Evolutionary conservation across 1,140 invertebrate genomes (phyloP).

Genomic region (Brachionus calyciflorus): DNA sequence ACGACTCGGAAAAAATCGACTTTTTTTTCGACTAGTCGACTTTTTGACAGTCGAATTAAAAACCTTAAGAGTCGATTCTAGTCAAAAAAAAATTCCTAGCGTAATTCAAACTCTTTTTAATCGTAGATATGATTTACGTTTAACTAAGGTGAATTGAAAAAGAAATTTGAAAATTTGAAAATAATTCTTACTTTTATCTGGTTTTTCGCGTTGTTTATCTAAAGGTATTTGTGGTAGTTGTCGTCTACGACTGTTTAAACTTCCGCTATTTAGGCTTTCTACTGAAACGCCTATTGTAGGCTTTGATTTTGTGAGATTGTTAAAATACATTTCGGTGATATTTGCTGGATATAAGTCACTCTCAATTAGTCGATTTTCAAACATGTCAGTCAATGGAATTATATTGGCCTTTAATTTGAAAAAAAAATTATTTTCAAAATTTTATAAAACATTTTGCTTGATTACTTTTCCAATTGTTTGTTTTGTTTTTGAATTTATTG

Average conservation of each 20-base stretch:
- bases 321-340: neutral
- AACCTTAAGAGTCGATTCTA: no score
- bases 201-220: neutral
- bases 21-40: no score
- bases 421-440: neutral
- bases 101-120: no score
- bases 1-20: no score
- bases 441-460: neutral
- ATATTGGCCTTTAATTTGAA: neutral
- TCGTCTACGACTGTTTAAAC: conserved; percentile 14
- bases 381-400: neutral
- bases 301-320: neutral
- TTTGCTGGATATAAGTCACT: neutral
- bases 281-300: neutral
- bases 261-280: conserved; percentile 19
- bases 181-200: neutral
- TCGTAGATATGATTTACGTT: no score
- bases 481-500: neutral
- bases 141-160: no score
- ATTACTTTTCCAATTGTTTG: conserved; percentile 17
- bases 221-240: conserved; percentile 28
- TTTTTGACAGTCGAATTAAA: no score
- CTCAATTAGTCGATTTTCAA: neutral
- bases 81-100: no score
- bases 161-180: neutral